A percentile compares a stretch with the other conserved stretches of the same genome.
Evolutionary conservation across 2,888 invertebrate genomes (phyloP).

Genomic region (Sphecodes monilicornis): DNA sequence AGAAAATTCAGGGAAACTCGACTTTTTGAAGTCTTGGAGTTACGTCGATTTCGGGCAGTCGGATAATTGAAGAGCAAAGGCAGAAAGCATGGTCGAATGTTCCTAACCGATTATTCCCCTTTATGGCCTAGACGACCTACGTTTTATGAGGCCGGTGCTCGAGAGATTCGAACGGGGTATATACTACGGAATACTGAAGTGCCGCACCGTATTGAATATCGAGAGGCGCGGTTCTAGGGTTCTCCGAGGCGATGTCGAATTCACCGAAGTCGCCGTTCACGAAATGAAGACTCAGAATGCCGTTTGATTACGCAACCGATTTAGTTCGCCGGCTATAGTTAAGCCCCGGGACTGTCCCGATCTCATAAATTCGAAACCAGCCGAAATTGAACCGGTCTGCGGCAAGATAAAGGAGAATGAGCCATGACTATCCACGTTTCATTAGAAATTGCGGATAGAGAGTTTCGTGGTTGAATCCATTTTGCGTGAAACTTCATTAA

Average conservation of each 20-base stretch:
- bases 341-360: not conserved
- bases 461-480: not conserved
- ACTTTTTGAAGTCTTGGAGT: not conserved
- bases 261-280: too few relatives aligned
- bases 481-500: not conserved
- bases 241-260: conserved; percentile 3
- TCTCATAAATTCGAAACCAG: conserved; percentile 29
- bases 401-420: conserved; percentile 16
- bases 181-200: conserved; percentile 14
- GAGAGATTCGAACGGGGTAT: not conserved
- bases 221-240: conserved; percentile 8
- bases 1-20: not conserved
- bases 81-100: not conserved
- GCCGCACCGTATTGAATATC: conserved; percentile 27
- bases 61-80: not conserved
- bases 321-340: conserved; percentile 13
- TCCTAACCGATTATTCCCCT: conserved; percentile 10
- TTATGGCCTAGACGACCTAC: not conserved
- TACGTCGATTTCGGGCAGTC: not conserved
- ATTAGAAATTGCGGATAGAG: conserved; percentile 20
- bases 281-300: not conserved
- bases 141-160: conserved; percentile 4
- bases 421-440: not conserved
- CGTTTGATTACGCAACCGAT: conserved; percentile 18
- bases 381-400: conserved; percentile 32